Base-by-base conservation (phyloP, 1,140 invertebrate genomes). In the Drosophila bipectinata region DNA sequence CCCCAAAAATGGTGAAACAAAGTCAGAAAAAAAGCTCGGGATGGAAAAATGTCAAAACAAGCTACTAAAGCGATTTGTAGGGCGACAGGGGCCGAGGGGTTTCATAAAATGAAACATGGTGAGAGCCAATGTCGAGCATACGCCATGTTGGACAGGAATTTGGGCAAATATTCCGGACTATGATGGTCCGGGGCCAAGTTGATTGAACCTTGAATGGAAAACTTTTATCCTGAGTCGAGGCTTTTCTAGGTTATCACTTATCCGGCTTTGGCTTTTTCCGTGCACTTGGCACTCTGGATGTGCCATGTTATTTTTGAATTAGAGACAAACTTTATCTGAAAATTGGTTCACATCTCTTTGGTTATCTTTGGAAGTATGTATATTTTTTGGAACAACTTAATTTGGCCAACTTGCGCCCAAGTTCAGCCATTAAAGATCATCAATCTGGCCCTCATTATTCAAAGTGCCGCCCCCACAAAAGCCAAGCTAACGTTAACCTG, bases 401-500 rank as follows among this genome's bases (percentile, higher is more conserved):
- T 71, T 69, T 71, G 64, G 15, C 9, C 52, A 69, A 57, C 67
- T 69, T 69, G 64, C 15, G 26, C 41, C 41, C 52, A 26, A 69
- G 67, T 69, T 71, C 52, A 41, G 51, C 63, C 67, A 71, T 71
- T 57, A 57, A 48, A 71, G 67, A 69, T 71, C 64, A 71, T 71
- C 67, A 69, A 71, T 71, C 67, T 71, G 52, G 41, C 64, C 39
- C 67, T 71, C 64, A 71, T 71, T 69, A 71, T 71, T 69, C 67
- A 76, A 67, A 48, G n/a, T 9, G 71, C 72, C 61, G 71, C 77
- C 34, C n/a, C 64, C 72, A 55, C 21, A 14, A 34, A 14, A 34
- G 52, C 18, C 18, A 28, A 45, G 63, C 72, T 21, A 57, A 53
- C 75, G 79, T 87, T 87, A 87, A 88, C 83, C 83, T 87, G 83